Percentiles rank a stretch among this genome's conserved stretches.
These are phyloP conservation scores for Lethenteron reissneri DNA, from an alignment of 2,113 vertebrate species.

Conservation along the genomic window DNA sequence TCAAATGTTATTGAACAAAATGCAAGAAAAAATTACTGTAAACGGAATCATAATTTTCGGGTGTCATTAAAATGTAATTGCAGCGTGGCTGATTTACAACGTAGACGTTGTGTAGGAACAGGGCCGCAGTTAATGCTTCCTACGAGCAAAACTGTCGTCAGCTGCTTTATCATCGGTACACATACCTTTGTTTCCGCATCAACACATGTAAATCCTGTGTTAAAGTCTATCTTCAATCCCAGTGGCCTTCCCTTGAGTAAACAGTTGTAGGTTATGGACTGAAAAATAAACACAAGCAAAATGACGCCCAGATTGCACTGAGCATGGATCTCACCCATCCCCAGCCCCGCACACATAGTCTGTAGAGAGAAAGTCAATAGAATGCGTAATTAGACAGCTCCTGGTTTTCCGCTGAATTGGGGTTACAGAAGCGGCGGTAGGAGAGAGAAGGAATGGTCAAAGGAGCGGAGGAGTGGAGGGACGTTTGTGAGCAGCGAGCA, in stretches of 20 bases:
- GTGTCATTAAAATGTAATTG: no score
- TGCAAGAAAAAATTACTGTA: no score
- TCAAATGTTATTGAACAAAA: no score
- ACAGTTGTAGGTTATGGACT: neutral
- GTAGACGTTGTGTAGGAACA: no score
- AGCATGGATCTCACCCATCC: no score
- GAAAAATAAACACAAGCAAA: neutral
- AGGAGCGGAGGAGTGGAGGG: neutral
- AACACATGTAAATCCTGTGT: slow-evolving; percentile 1
- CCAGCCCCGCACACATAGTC: no score
- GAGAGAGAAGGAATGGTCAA: neutral
- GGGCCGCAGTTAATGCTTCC: no score
- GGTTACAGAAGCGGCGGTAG: neutral
- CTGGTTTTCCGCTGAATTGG: neutral
- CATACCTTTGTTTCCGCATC: slow-evolving; percentile 5
- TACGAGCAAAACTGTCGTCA: neutral
- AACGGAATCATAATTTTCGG: no score
- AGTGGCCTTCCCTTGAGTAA: neutral
- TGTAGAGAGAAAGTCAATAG: no score
- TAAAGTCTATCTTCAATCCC: neutral
- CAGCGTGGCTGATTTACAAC: no score
- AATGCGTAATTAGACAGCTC: neutral
- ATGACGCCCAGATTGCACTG: no score
- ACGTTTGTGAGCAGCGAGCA: neutral
- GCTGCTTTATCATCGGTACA: neutral